Evolutionary conservation across 37 sponge, comb jelly and placozoan species (phyloP), one percentile per base, ranked within the genome.

Genomic region (Crambe crambe): DNA sequence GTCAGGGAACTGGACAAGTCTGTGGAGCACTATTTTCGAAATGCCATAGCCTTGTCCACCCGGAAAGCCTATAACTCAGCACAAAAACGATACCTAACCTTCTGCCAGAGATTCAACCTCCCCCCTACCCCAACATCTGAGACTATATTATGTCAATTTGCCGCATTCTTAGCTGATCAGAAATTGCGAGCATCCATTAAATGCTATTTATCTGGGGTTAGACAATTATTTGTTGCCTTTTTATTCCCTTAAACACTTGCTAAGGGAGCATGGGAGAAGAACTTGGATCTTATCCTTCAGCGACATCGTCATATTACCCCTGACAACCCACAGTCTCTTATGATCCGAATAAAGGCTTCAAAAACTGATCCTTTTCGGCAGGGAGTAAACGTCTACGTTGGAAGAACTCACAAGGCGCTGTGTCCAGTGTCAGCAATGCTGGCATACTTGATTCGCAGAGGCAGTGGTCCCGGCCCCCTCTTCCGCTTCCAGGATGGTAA

Each of bases 11-110:
- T 85, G 73, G 86, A 71, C 78, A 0, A 36, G 22, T 29, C 56
- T 70, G 78, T 72, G 72, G 73, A 78, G 35, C 23, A 35, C 54
- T 72, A 73, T 60, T 78, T 85, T 85, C 23, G 60, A 15, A 23
- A 38, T 40, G 25, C 78, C 29, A 23, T 77, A 40, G 67, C 78
- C 42, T 43, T 43, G 26, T 36, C 43, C 64, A 58, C 78, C 1
- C 23, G 43, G 34, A 42, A 66, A 30, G 64, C 67, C 35, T 77
- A 77, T 44, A 37, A 42, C 12, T 12, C 65, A 25, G 78, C 78
- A 39, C 64, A 77, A 58, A 34, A 39, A 2, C 66, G 65, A 21
- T 65, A 64, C 27, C 20, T 61, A 32, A 0, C 42, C 2, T 87
- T 80, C 76, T 87, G 81, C 76, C 26, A 23, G 17, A 54, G 27